A percentile compares a stretch with the other conserved stretches of the same genome.
Conservation (phyloP, 2,888 invertebrate species). For the Torymus auratus region DNA sequence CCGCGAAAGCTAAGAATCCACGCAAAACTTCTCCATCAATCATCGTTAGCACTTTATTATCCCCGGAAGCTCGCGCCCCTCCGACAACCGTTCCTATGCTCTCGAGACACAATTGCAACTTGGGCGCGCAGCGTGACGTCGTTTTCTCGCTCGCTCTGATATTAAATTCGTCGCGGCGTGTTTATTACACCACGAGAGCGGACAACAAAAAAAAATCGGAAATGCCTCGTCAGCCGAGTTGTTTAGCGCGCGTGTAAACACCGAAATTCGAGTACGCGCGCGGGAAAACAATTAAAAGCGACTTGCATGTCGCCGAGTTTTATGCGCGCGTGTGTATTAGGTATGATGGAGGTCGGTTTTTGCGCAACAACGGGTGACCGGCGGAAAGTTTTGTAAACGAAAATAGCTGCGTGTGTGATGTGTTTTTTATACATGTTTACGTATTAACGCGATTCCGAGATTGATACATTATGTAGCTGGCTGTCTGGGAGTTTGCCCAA, state of each 20-base stretch:
- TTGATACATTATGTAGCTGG: constrained; percentile 30
- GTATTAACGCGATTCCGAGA: constrained; percentile 30
- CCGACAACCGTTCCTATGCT: too few relatives aligned
- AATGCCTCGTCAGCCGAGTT: constrained; percentile 37
- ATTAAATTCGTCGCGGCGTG: not conserved
- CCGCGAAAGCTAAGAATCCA: not conserved
- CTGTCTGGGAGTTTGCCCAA: not conserved
- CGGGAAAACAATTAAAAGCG: constrained; percentile 25
- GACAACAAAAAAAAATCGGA: constrained; percentile 23
- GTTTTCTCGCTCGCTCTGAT: too few relatives aligned
- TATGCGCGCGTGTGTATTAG: not conserved
- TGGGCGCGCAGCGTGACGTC: too few relatives aligned
- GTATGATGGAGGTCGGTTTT: too few relatives aligned
- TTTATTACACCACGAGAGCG: constrained; percentile 1
- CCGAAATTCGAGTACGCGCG: not conserved
- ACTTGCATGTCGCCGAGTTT: not conserved
- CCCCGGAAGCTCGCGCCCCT: constrained; percentile 33
- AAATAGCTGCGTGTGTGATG: not conserved
- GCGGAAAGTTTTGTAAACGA: constrained; percentile 21
- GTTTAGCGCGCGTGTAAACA: constrained; percentile 30
- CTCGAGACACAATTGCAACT: too few relatives aligned
- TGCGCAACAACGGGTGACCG: too few relatives aligned
- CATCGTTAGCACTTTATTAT: constrained; percentile 72
- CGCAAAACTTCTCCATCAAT: constrained; percentile 62
- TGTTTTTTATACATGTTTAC: constrained; percentile 2